phyloP scores from a whole-genome alignment of 2,888 invertebrate genomes.

The Rotaria socialis region DNA sequence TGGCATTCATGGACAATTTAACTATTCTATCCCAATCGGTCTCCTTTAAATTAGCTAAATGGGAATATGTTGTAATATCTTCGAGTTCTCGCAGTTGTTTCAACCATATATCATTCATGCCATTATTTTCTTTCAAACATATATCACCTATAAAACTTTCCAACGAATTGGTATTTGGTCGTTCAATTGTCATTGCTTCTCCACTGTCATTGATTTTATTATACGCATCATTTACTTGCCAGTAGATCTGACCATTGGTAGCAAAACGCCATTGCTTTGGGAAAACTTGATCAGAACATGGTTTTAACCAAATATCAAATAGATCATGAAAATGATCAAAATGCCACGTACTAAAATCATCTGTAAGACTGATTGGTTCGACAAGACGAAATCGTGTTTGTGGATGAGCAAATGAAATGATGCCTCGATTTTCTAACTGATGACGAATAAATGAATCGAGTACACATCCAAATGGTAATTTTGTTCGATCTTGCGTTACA shows the following conservation, averaged over 20 bases:
- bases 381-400: conserved; percentile 11
- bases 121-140: conserved; percentile 22
- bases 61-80: not conserved
- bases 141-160: not conserved
- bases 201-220: not conserved
- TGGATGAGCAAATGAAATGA: not conserved
- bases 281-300: not conserved
- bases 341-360: conserved; percentile 9
- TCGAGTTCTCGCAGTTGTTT: not conserved
- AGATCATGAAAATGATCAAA: conserved; percentile 26
- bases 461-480: conserved; percentile 7
- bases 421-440: not conserved
- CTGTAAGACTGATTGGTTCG: conserved; percentile 15
- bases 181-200: not conserved
- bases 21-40: not conserved
- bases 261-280: not conserved
- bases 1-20: not conserved
- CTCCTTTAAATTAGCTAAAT: conserved; percentile 2
- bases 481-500: not conserved
- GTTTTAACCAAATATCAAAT: conserved; percentile 10
- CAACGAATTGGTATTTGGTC: not conserved
- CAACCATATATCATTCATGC: not conserved
- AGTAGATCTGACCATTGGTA: not conserved
- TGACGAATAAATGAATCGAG: conserved; percentile 15
- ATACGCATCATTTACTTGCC: not conserved